A percentile compares a stretch with the other conserved stretches of the same genome.
Evolutionary conservation across 1,140 invertebrate species (phyloP).

Genomic region (Heliconius hewitsoni): DNA sequence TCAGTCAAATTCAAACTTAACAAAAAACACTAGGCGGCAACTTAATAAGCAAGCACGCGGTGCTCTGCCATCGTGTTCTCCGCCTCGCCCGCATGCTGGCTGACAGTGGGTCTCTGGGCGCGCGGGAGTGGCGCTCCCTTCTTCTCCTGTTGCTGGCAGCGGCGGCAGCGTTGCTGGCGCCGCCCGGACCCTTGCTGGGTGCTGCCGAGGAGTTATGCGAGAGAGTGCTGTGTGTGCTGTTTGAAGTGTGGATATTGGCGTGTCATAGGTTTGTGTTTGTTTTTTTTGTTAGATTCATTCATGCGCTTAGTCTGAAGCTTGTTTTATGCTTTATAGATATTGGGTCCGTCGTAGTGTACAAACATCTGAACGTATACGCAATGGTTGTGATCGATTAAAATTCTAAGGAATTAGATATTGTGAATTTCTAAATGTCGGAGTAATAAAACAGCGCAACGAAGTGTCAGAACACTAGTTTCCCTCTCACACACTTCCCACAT

Average conservation of each 20-base stretch:
- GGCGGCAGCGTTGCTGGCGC: slow-evolving; percentile 94
- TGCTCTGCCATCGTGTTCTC: slow-evolving; percentile 96
- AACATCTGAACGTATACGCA: too few relatives aligned
- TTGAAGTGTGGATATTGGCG: slow-evolving; percentile 97
- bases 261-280: slow-evolving; percentile 83
- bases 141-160: slow-evolving; percentile 95
- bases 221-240: slow-evolving; percentile 94
- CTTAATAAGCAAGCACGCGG: slow-evolving; percentile 95
- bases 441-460: too few relatives aligned
- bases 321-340: too few relatives aligned
- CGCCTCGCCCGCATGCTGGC: slow-evolving; percentile 93
- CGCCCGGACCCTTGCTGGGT: slow-evolving; percentile 95
- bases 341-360: too few relatives aligned
- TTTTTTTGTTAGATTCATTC: neutral
- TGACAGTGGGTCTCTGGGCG: slow-evolving; percentile 90
- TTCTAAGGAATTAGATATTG: too few relatives aligned
- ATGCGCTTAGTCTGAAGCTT: too few relatives aligned
- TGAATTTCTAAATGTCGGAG: too few relatives aligned
- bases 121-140: slow-evolving; percentile 95
- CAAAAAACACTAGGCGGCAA: slow-evolving; percentile 85
- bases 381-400: too few relatives aligned
- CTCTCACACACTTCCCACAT: too few relatives aligned
- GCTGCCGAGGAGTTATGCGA: slow-evolving; percentile 97
- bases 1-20: too few relatives aligned
- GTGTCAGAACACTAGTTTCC: too few relatives aligned